Conservation (phyloP, 2,113 vertebrate species). For the Myanophis thanlyinensis region DNA sequence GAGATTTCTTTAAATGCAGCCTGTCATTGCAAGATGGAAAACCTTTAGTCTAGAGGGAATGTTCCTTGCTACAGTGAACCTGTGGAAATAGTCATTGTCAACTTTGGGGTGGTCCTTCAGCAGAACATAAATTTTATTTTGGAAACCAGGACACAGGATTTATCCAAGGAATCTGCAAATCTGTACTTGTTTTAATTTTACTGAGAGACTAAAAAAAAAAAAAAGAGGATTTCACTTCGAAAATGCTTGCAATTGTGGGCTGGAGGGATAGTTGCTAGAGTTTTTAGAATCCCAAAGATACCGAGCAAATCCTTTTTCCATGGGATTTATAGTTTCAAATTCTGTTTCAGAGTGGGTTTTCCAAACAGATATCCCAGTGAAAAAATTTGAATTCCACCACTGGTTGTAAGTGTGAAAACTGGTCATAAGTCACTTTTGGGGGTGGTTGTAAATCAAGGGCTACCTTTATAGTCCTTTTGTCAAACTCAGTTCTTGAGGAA, state of each 20-base stretch:
- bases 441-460: too few relatives aligned
- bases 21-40: not conserved
- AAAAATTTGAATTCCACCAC: too few relatives aligned
- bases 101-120: not conserved
- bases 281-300: not conserved
- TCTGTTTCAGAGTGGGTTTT: too few relatives aligned
- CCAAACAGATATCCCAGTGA: too few relatives aligned
- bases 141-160: not conserved
- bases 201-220: not conserved
- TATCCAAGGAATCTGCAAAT: not conserved
- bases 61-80: not conserved
- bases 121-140: not conserved
- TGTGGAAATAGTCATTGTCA: not conserved
- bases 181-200: not conserved
- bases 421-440: too few relatives aligned
- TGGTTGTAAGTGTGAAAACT: too few relatives aligned
- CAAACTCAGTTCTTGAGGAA: not conserved
- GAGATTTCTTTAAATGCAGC: not conserved
- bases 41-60: not conserved
- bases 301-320: too few relatives aligned
- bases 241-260: not conserved
- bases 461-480: too few relatives aligned
- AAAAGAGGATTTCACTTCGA: not conserved
- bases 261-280: not conserved
- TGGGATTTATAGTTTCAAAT: too few relatives aligned